phyloP scores from a whole-genome alignment of 2,797 vertebrate species.

The Pseudochaenichthys georgianus region DNA sequence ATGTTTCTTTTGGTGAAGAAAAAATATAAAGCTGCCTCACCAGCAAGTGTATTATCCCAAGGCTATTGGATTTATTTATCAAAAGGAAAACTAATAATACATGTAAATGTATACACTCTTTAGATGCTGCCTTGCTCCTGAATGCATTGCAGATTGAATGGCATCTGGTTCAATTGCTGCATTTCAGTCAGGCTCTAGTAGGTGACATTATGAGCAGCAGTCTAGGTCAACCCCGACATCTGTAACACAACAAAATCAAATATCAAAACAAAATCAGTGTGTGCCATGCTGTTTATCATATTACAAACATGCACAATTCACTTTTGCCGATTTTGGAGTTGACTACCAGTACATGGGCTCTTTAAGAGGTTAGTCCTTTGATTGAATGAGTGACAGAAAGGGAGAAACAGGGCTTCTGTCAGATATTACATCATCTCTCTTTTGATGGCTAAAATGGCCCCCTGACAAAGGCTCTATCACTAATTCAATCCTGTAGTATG shows the following conservation, averaged over 20 bases:
- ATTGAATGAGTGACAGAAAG: slow-evolving; percentile 51
- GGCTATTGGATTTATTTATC: not conserved
- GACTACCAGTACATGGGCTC: slow-evolving; percentile 19
- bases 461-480: slow-evolving; percentile 78
- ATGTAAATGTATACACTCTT: not conserved
- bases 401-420: slow-evolving; percentile 54
- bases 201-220: slow-evolving; percentile 35
- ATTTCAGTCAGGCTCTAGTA: slow-evolving; percentile 27
- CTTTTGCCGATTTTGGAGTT: not conserved
- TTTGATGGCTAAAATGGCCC: slow-evolving; percentile 72
- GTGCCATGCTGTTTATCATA: not conserved
- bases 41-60: not conserved
- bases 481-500: slow-evolving; percentile 40
- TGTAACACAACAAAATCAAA: not conserved
- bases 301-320: not conserved
- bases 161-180: slow-evolving; percentile 24
- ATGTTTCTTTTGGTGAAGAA: not conserved
- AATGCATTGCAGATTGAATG: slow-evolving; percentile 11
- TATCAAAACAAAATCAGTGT: not conserved
- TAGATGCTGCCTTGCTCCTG: slow-evolving; percentile 3
- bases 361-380: slow-evolving; percentile 56
- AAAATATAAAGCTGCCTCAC: not conserved
- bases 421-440: slow-evolving; percentile 74
- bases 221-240: slow-evolving; percentile 22
- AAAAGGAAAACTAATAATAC: not conserved